Percentiles rank a stretch among this genome's conserved stretches.
phyloP scores from a whole-genome alignment of 1,140 invertebrate species.

The Gonioctena quinquepunctata region DNA sequence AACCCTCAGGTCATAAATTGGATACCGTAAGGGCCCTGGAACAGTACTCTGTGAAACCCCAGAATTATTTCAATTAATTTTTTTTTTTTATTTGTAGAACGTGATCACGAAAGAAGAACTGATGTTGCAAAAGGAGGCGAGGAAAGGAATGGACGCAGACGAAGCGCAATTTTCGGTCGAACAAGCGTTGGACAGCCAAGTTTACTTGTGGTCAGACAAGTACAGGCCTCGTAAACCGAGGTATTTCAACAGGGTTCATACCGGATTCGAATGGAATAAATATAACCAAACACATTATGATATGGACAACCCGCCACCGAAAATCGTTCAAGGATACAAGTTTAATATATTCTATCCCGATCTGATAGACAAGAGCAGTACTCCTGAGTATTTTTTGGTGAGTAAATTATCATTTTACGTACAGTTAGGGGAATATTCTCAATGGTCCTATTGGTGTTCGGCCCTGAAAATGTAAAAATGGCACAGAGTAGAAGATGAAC shows the following conservation, averaged over 20 bases:
- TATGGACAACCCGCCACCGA: conserved; percentile 99
- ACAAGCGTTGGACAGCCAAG: conserved; percentile 79
- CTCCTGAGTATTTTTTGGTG: conserved; percentile 92
- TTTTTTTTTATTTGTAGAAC: conserved; percentile 49
- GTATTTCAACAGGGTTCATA: conserved; percentile 96
- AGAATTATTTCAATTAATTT: neutral
- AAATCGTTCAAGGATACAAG: conserved; percentile 99
- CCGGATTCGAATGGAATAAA: conserved; percentile 99
- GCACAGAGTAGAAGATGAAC: too few relatives aligned
- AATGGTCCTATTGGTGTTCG: too few relatives aligned
- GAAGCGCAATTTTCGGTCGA: conserved; percentile 94
- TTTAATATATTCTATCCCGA: conserved; percentile 99
- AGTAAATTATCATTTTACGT: too few relatives aligned
- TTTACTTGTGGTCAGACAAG: conserved; percentile 97
- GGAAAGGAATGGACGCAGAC: conserved; percentile 86
- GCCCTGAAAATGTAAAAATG: too few relatives aligned
- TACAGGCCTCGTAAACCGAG: conserved; percentile 95
- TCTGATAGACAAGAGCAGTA: conserved; percentile 92
- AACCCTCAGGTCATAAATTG: neutral
- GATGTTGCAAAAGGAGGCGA: conserved; percentile 75
- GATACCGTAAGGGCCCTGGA: neutral
- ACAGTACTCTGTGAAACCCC: neutral
- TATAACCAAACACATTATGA: conserved; percentile 99
- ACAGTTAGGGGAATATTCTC: too few relatives aligned
- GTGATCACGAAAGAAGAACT: conserved; percentile 63